Evolutionary conservation across 2,888 invertebrate species (phyloP).

Genomic region (Lymantria monacha): DNA sequence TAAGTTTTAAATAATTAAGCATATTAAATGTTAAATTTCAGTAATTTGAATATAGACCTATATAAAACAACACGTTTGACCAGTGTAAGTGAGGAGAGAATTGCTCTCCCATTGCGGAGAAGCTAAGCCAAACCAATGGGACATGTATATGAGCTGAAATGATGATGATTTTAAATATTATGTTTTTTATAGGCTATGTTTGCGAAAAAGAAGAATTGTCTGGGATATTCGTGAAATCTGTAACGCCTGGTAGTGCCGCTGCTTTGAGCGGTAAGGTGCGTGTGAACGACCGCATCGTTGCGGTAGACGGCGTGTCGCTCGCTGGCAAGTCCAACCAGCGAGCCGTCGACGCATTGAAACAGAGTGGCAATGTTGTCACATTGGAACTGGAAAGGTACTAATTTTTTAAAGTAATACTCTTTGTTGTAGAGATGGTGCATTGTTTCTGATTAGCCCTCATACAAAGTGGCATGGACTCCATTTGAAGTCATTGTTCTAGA

Average conservation of each 20-base stretch:
- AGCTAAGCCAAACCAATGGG: no score
- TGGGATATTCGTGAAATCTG: conserved; percentile 99
- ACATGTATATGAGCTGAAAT: no score
- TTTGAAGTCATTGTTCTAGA: no score
- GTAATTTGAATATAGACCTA: no score
- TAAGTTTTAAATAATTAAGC: no score
- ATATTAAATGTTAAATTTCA: no score
- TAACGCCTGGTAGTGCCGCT: conserved; percentile 97
- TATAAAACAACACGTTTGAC: no score
- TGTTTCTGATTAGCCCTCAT: no score
- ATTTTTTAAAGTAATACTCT: not conserved
- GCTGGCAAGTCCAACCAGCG: conserved; percentile 98
- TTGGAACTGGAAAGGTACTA: conserved; percentile 90
- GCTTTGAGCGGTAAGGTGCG: conserved; percentile 95
- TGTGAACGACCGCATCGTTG: conserved; percentile 98
- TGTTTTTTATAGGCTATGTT: conserved; percentile 86
- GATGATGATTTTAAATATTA: no score
- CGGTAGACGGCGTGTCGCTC: conserved; percentile 96
- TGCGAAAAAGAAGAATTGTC: conserved; percentile 99
- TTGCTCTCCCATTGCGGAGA: no score
- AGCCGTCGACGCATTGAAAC: conserved; percentile 97
- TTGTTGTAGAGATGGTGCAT: not conserved
- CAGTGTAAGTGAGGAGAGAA: no score
- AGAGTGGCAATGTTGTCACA: conserved; percentile 94
- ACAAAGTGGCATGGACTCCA: no score